A percentile compares a stretch with the other conserved stretches of the same genome.
Evolutionary conservation across 2,113 vertebrate species (phyloP).

Genomic region (Phyllostomus hastatus): DNA sequence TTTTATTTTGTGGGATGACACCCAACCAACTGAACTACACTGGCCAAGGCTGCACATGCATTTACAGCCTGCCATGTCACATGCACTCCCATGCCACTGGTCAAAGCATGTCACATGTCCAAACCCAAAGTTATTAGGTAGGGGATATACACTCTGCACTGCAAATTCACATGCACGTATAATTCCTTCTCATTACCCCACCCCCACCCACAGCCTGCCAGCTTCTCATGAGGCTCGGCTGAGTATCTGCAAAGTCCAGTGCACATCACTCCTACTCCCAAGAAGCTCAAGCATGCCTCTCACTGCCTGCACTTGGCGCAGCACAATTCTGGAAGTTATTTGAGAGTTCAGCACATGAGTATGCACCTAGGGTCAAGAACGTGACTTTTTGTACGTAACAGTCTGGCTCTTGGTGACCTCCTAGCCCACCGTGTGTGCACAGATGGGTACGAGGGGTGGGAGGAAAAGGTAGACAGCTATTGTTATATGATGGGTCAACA

Average conservation of each 20-base stretch:
- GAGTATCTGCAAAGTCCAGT: neutral
- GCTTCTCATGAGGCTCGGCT: neutral
- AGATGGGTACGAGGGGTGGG: fast-evolving
- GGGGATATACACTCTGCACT: neutral
- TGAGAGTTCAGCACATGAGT: neutral
- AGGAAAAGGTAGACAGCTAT: neutral
- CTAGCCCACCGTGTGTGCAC: too few relatives aligned
- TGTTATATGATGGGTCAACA: neutral
- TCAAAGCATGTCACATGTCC: neutral
- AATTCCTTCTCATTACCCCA: neutral
- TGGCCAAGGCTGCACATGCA: neutral
- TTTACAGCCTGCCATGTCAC: neutral
- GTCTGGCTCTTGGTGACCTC: neutral
- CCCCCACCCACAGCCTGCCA: neutral
- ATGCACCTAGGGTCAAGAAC: neutral
- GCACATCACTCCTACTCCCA: neutral
- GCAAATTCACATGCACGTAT: neutral
- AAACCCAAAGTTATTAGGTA: neutral
- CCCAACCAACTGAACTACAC: too few relatives aligned
- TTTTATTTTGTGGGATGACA: too few relatives aligned
- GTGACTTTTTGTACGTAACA: neutral
- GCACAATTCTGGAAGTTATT: neutral
- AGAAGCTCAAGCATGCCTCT: neutral
- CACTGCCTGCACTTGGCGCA: neutral
- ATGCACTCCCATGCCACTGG: neutral